Evolutionary conservation across 2,113 vertebrate genomes (phyloP).

Genomic region (Notarius quadriscutis): DNA sequence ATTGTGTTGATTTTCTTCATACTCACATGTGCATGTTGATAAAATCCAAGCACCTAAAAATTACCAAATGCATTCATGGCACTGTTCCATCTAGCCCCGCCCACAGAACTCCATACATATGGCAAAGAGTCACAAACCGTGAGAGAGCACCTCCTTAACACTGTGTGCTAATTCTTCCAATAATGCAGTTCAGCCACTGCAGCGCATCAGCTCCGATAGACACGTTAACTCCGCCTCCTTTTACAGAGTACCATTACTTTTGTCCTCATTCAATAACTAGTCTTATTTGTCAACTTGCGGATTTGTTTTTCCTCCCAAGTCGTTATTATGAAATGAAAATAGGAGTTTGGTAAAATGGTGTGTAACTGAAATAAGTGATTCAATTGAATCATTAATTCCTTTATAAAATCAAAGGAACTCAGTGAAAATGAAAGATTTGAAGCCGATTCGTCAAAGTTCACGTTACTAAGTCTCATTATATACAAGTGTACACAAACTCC

Average conservation of each 20-base stretch:
- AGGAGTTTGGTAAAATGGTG: neutral
- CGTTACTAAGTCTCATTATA: neutral
- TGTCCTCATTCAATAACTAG: neutral
- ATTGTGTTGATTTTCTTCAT: neutral
- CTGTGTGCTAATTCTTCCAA: neutral
- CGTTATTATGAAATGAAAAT: neutral
- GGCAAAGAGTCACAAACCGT: neutral
- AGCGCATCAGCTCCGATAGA: neutral
- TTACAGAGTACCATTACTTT: neutral
- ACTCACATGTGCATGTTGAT: neutral
- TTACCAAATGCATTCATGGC: neutral
- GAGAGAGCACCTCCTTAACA: neutral
- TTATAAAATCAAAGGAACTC: neutral
- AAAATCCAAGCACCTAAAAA: neutral
- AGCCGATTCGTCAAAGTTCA: no score
- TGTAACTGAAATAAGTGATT: neutral
- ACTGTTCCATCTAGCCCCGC: neutral
- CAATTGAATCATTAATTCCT: neutral
- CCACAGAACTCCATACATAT: neutral
- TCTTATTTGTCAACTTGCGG: neutral
- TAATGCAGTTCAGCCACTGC: neutral
- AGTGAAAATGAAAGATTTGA: neutral
- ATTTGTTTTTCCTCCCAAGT: neutral
- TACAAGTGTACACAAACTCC: neutral
- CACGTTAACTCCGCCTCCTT: neutral